A percentile compares a stretch with the other conserved stretches of the same genome.
Conservation (phyloP, 2,888 invertebrate genomes). For the Chrysolina americana region DNA sequence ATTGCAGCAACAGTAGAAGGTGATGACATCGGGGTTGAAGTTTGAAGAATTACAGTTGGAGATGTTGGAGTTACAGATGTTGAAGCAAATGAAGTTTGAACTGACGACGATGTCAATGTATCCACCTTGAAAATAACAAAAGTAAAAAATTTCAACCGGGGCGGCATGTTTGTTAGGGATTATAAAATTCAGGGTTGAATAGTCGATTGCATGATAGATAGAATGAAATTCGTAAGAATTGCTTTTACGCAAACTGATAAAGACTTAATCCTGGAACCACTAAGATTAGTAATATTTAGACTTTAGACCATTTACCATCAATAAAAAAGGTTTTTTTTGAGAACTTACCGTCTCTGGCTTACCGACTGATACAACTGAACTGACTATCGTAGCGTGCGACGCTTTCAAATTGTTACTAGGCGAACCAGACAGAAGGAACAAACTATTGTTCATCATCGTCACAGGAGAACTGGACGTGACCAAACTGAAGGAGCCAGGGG, state of each 20-base stretch:
- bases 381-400: conserved; percentile 8
- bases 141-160: background rate
- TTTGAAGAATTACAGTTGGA: background rate
- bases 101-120: background rate
- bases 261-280: too few species aligned
- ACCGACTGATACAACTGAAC: background rate
- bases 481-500: conserved; percentile 6
- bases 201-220: too few species aligned
- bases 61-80: background rate
- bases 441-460: background rate
- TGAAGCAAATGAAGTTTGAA: background rate
- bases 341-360: background rate
- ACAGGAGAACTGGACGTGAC: conserved; percentile 25
- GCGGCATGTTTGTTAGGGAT: background rate
- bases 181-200: too few species aligned
- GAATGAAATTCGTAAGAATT: too few species aligned
- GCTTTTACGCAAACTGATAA: too few species aligned
- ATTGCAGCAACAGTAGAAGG: background rate
- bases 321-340: background rate
- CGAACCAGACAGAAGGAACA: background rate
- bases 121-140: background rate
- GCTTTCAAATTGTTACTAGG: conserved; percentile 17
- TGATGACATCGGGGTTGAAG: background rate
- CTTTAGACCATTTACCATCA: too few species aligned
- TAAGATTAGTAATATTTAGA: too few species aligned